Percentiles rank a stretch among this genome's conserved stretches.
These are phyloP conservation scores for Bembecia ichneumoniformis DNA, from an alignment of 2,888 invertebrate species.

Conservation along the genomic window DNA sequence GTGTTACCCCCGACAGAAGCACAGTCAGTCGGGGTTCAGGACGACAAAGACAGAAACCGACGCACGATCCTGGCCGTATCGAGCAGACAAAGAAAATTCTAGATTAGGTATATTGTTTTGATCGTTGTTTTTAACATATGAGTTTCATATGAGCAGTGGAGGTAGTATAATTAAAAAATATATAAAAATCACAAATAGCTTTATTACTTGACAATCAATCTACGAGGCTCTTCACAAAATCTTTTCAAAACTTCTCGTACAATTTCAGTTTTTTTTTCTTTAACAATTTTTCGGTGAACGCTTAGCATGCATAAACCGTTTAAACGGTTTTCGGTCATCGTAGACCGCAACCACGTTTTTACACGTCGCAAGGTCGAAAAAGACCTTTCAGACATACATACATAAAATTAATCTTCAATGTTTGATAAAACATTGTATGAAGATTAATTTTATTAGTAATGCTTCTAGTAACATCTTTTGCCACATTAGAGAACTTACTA, in stretches of 20 bases:
- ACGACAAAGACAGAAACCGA: too few relatives aligned
- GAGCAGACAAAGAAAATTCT: background rate
- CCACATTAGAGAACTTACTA: too few relatives aligned
- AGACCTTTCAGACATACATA: too few relatives aligned
- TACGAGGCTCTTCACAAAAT: too few relatives aligned
- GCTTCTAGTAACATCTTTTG: too few relatives aligned
- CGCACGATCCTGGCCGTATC: too few relatives aligned
- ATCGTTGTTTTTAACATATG: background rate
- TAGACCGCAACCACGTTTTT: conserved; percentile 9
- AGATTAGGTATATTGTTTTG: background rate
- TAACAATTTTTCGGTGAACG: conserved; percentile 6
- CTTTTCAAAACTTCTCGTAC: conserved; percentile 4
- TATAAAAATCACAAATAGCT: background rate
- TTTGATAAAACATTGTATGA: too few relatives aligned
- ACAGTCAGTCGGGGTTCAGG: too few relatives aligned
- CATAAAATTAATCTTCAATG: too few relatives aligned
- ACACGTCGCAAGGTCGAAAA: conserved; percentile 8
- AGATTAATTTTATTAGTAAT: too few relatives aligned
- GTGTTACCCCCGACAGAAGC: too few relatives aligned
- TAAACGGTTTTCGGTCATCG: conserved; percentile 8
- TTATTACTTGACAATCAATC: background rate
- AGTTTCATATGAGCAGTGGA: background rate
- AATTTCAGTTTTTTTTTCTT: conserved; percentile 8
- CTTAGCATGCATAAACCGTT: conserved; percentile 6
- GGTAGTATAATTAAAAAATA: background rate